Evolutionary conservation across 2,888 invertebrate species (phyloP).

Genomic region (Flabesymbios commensalis): DNA sequence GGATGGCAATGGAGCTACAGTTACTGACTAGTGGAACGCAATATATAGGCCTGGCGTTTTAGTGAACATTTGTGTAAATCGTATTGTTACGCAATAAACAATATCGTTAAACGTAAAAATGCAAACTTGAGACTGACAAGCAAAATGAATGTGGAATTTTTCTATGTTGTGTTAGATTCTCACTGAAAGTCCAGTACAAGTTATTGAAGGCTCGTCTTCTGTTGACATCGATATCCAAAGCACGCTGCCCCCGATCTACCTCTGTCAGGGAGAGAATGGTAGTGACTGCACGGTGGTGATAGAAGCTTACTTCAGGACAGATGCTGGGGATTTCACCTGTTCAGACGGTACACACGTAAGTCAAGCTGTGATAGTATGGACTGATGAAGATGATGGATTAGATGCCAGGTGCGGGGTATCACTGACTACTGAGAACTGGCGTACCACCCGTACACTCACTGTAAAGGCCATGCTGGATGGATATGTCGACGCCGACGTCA

Average conservation of each 20-base stretch:
- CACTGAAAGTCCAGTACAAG: not conserved
- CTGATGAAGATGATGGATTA: not conserved
- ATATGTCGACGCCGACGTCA: not conserved
- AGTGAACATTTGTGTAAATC: too few species aligned
- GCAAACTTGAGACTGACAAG: too few species aligned
- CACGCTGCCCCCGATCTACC: constrained; percentile 4
- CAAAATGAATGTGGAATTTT: too few species aligned
- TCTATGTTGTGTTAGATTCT: too few species aligned
- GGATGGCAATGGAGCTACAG: too few species aligned
- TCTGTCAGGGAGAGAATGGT: not conserved
- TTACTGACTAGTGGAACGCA: too few species aligned
- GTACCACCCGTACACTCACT: not conserved
- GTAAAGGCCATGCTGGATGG: constrained; percentile 2
- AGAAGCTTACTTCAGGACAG: not conserved
- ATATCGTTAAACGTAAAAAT: too few species aligned
- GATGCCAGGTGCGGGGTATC: constrained; percentile 8
- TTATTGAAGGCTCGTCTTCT: not conserved
- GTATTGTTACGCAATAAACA: too few species aligned
- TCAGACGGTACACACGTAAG: not conserved
- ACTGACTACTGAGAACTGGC: constrained; percentile 5
- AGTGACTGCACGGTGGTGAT: not conserved
- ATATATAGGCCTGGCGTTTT: too few species aligned
- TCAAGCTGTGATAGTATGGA: constrained; percentile 10
- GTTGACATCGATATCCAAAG: not conserved
- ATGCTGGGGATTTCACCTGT: constrained; percentile 1